phyloP scores from a whole-genome alignment of 2,113 vertebrate species.

The Phyllostomus discolor region DNA sequence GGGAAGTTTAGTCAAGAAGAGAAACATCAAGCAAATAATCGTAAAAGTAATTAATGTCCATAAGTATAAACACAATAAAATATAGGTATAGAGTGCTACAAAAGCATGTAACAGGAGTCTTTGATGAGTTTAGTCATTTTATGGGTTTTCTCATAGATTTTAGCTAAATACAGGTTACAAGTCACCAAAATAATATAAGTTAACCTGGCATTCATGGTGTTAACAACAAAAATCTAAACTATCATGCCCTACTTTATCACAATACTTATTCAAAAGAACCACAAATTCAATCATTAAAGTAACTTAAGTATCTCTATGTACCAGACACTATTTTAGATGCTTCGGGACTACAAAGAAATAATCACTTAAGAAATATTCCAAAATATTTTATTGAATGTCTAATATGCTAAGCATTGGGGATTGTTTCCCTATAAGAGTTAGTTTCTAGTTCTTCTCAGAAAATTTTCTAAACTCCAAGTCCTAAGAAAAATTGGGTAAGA shows the following conservation, averaged over 20 bases:
- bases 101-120: not conserved
- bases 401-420: not conserved
- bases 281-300: not conserved
- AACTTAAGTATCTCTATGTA: not conserved
- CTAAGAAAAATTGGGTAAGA: not conserved
- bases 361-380: not conserved
- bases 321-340: not conserved
- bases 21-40: not conserved
- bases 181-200: not conserved
- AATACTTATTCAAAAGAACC: not conserved
- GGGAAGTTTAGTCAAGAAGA: not conserved
- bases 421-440: not conserved
- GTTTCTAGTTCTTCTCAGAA: not conserved
- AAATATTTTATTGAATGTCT: not conserved
- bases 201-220: not conserved
- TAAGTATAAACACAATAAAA: not conserved
- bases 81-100: not conserved
- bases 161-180: not conserved
- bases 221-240: constrained; percentile 16
- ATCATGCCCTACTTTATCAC: not conserved
- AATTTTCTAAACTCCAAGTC: not conserved
- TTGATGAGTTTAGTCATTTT: not conserved
- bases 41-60: not conserved
- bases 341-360: not conserved
- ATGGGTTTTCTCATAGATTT: not conserved